These are phyloP conservation scores for Ephialtes manifestator DNA, from an alignment of 2,888 invertebrate genomes.

Conservation along the genomic window DNA sequence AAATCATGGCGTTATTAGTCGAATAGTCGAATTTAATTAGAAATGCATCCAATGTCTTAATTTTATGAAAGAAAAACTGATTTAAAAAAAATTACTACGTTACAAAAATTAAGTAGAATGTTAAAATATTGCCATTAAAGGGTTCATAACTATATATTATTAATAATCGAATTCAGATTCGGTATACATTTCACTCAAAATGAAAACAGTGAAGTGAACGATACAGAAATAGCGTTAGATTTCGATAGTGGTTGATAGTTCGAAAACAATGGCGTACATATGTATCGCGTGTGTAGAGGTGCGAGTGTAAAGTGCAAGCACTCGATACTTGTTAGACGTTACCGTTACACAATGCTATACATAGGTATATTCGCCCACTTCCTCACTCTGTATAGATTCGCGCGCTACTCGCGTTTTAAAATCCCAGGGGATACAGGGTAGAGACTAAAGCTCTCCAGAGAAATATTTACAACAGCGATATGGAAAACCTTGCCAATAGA, in stretches of 20 bases:
- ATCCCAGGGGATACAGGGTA: constrained; percentile 59
- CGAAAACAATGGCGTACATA: not conserved
- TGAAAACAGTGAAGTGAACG: too few relatives aligned
- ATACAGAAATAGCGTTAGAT: not conserved
- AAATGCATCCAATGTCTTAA: too few relatives aligned
- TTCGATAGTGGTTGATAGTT: not conserved
- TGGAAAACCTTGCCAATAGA: constrained; percentile 67
- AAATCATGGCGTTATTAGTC: too few relatives aligned
- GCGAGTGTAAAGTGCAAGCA: constrained; percentile 52
- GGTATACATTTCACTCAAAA: too few relatives aligned
- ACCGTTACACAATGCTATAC: constrained; percentile 33
- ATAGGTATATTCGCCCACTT: constrained; percentile 4
- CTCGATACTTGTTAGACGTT: constrained; percentile 61
- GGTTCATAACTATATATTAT: too few relatives aligned
- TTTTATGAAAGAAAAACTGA: too few relatives aligned
- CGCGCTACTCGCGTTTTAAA: constrained; percentile 59
- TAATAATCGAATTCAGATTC: too few relatives aligned
- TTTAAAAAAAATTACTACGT: too few relatives aligned
- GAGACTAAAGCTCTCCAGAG: constrained; percentile 72
- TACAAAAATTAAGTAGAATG: too few relatives aligned
- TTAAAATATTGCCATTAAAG: too few relatives aligned
- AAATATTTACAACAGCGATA: constrained; percentile 74
- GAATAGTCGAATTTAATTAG: too few relatives aligned
- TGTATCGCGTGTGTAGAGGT: not conserved
- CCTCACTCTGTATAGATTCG: constrained; percentile 28